Conservation (phyloP, 2,797 vertebrate species). For the Peromyscus eremicus region DNA sequence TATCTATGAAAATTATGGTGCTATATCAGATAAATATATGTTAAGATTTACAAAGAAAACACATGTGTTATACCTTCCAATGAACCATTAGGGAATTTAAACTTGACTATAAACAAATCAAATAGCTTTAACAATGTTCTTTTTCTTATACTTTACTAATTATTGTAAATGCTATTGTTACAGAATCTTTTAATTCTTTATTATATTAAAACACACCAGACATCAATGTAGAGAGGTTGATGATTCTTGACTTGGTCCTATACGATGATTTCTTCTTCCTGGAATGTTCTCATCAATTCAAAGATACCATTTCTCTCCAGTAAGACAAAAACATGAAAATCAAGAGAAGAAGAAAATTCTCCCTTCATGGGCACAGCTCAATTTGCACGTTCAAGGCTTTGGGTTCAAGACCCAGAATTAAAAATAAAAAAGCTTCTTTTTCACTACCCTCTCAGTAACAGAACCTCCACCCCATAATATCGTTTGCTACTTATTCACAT, state of each 20-base stretch:
- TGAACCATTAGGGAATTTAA: background rate
- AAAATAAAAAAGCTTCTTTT: background rate
- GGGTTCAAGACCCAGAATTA: background rate
- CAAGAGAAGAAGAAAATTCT: background rate
- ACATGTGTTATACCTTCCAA: background rate
- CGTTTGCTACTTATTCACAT: background rate
- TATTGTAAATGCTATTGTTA: background rate
- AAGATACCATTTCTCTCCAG: background rate
- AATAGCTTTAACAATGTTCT: background rate
- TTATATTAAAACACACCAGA: background rate
- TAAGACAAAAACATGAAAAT: background rate
- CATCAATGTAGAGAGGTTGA: background rate
- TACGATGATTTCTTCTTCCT: background rate
- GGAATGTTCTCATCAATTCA: background rate
- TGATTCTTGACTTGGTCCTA: fast-evolving
- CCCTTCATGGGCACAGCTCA: background rate
- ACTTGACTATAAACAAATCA: background rate
- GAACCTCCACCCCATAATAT: background rate
- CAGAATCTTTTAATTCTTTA: background rate
- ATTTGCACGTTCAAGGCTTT: background rate
- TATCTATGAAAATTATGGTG: background rate
- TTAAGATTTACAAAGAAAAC: conserved; percentile 13
- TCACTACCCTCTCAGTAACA: background rate
- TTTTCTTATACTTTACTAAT: background rate
- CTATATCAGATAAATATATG: background rate